Conservation (phyloP, 2,113 vertebrate species). For the Mirza zaza region DNA sequence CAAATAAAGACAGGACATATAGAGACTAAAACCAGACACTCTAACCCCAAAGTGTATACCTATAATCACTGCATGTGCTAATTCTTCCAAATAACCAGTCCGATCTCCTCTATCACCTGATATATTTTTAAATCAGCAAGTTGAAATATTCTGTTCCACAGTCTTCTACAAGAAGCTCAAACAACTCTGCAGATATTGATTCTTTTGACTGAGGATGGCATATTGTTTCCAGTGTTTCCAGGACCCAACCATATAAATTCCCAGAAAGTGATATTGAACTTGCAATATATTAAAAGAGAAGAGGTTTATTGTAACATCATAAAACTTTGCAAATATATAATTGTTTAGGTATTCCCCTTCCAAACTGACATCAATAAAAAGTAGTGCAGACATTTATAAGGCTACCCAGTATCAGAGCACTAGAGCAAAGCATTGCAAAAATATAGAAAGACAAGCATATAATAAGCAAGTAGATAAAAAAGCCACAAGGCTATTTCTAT, state of each 20-base stretch:
- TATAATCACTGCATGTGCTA: not conserved
- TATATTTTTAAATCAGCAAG: not conserved
- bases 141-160: not conserved
- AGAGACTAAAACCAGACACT: not conserved
- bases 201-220: not conserved
- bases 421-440: not conserved
- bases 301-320: not conserved
- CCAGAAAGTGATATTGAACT: not conserved
- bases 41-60: not conserved
- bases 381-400: not conserved
- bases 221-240: not conserved
- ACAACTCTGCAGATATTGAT: not conserved
- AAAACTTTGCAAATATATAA: not conserved
- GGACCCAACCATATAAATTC: not conserved
- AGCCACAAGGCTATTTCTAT: not conserved
- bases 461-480: not conserved
- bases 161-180: not conserved
- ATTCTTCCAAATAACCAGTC: not conserved
- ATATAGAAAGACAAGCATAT: not conserved
- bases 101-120: not conserved
- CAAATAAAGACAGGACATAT: not conserved
- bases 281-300: not conserved
- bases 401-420: not conserved
- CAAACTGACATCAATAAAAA: conserved; percentile 4
- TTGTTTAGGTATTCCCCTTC: not conserved